Evolutionary conservation across 2,113 vertebrate species (phyloP), one percentile per base, ranked within the genome.

Genomic region (Macquaria ambigua): DNA sequence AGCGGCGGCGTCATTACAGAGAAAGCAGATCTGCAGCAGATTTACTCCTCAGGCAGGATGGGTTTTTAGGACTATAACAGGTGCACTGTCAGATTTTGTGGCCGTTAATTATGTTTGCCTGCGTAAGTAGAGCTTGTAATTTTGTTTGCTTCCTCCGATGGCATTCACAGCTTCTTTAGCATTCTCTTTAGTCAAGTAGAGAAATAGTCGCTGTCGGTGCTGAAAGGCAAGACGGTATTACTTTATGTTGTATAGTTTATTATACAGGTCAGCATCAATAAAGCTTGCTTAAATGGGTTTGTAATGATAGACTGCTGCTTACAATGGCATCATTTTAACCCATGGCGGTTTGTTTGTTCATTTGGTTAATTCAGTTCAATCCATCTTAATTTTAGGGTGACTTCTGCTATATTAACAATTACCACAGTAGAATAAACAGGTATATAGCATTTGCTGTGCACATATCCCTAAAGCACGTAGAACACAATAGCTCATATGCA

Each of bases 71-170:
- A 79, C 28, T 41, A n/a, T 34, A 91, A 86, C 93, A 92, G 93
- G 93, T 93, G 89, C 86, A 72, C 83, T 81, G 89, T 91, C 87
- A 89, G 82, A 86, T 68, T 79, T 73, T 43, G 62, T 68, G 59
- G 41, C 62, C 61, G 81, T 84, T 91, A 92, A 92, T 92, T 90
- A 91, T 89, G 72, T 90, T 91, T 87, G 81, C 84, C 63, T 43
- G 77, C 68, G 52, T 78, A 87, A 89, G 85, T 82, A 72, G 84
- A 88, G 87, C 82, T 76, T 88, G 82, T 90, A 86, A 93, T 91
- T 90, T 77, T 87, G 85, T 92, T 89, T 91, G 79, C 81, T 61
- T 87, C 73, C 79, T 83, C 77, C 68, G 21, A 53, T 55, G 21
- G 58, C 68, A 71, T 86, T 81, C 61, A 15, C 59, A n/a, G 73